Conservation (phyloP, 2,797 vertebrate genomes). For the Decapterus maruadsi region DNA sequence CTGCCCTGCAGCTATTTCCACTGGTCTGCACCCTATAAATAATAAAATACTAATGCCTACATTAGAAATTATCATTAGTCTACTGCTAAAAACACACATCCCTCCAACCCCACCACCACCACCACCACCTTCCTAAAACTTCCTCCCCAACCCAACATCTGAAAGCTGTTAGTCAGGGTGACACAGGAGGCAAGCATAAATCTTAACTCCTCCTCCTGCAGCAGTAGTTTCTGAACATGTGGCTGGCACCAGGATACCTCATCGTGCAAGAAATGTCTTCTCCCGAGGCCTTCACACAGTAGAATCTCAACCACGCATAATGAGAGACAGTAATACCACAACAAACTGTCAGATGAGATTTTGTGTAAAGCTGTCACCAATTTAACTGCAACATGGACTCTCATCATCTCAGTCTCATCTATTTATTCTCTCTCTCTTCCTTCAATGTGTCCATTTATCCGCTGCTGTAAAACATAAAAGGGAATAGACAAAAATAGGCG, state of each 20-base stretch:
- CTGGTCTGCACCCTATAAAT: not conserved
- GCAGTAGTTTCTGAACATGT: constrained; percentile 66
- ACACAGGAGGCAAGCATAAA: constrained; percentile 73
- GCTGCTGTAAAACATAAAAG: constrained; percentile 1
- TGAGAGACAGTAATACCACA: not conserved
- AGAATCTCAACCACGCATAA: constrained; percentile 8
- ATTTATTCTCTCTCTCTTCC: not conserved
- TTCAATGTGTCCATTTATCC: not conserved
- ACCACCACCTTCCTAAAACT: constrained; percentile 24
- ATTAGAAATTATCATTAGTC: constrained; percentile 1
- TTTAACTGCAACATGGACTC: not conserved
- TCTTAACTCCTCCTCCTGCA: constrained; percentile 62
- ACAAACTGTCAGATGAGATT: not conserved
- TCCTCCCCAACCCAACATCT: constrained; percentile 69
- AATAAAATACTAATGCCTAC: not conserved
- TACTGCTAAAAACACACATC: constrained; percentile 6
- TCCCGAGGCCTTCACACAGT: constrained; percentile 16
- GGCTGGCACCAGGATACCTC: constrained; percentile 62
- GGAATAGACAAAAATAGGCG: not conserved
- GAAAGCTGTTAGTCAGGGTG: constrained; percentile 79
- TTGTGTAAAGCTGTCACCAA: not conserved
- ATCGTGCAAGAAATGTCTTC: constrained; percentile 40
- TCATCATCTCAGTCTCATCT: not conserved
- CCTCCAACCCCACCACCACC: not conserved
- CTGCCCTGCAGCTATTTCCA: not conserved